These are phyloP conservation scores for Sapayoa aenigma DNA, from an alignment of 2,113 vertebrate genomes.

Conservation along the genomic window DNA sequence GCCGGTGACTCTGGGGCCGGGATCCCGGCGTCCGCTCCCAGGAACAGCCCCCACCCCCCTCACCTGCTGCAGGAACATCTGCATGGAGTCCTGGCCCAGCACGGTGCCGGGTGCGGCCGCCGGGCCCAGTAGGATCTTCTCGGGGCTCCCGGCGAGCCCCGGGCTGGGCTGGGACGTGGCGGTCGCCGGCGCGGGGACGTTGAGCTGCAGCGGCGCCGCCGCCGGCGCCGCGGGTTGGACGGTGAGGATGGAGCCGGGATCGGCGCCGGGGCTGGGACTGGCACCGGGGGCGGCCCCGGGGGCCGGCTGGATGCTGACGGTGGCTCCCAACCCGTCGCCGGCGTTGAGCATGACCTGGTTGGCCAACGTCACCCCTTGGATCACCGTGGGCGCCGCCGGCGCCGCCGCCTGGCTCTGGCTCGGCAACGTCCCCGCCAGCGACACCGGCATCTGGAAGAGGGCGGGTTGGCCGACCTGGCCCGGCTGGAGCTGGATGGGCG, in stretches of 20 bases:
- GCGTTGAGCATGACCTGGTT: slow-evolving; percentile 88
- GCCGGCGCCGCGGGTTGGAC: slow-evolving; percentile 64
- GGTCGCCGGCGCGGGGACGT: background rate
- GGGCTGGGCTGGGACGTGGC: slow-evolving; percentile 72
- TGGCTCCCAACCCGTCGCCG: slow-evolving; percentile 78
- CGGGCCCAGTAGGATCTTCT: slow-evolving; percentile 88
- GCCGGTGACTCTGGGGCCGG: no score
- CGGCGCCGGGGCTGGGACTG: background rate
- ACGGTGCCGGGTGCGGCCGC: slow-evolving; percentile 76
- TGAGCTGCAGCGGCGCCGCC: slow-evolving; percentile 48
- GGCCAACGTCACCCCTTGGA: slow-evolving; percentile 88
- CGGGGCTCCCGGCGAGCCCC: slow-evolving; percentile 74
- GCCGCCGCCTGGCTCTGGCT: slow-evolving; percentile 74
- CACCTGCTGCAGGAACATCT: slow-evolving; percentile 96
- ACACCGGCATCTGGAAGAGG: slow-evolving; percentile 94
- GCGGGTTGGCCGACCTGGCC: slow-evolving; percentile 87
- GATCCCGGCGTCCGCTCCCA: background rate
- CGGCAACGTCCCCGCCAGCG: slow-evolving; percentile 74
- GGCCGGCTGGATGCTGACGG: slow-evolving; percentile 77
- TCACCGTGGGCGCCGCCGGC: slow-evolving; percentile 59
- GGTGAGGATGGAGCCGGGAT: slow-evolving; percentile 58
- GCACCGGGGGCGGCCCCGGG: no score
- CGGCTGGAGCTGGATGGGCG: slow-evolving; percentile 85
- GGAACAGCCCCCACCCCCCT: slow-evolving; percentile 38
- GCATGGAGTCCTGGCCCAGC: slow-evolving; percentile 88